These are phyloP conservation scores for Pagetopsis macropterus DNA, from an alignment of 2,797 vertebrate species.

Conservation along the genomic window DNA sequence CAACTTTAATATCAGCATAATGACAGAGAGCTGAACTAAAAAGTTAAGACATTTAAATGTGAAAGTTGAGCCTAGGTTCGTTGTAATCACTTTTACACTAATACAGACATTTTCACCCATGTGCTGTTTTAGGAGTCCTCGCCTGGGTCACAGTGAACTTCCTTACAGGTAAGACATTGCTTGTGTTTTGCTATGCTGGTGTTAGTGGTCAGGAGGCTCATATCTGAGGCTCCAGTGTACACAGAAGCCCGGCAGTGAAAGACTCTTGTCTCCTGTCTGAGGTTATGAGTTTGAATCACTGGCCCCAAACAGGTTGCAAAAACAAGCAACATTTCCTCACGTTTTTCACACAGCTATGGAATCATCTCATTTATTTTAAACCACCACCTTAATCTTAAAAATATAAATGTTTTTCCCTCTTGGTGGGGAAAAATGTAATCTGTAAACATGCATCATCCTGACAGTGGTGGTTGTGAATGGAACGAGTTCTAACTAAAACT, in stretches of 20 bases:
- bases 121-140: slow-evolving; percentile 89
- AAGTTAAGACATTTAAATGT: slow-evolving; percentile 22
- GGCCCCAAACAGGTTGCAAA: slow-evolving; percentile 57
- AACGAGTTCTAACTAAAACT: slow-evolving; percentile 24
- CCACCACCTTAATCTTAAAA: slow-evolving; percentile 14
- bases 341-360: slow-evolving; percentile 35
- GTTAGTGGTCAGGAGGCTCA: slow-evolving; percentile 73
- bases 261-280: slow-evolving; percentile 72
- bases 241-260: slow-evolving; percentile 62
- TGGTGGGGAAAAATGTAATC: slow-evolving; percentile 18
- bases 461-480: slow-evolving; percentile 19
- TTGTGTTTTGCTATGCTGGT: slow-evolving; percentile 76
- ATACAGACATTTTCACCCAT: slow-evolving; percentile 52
- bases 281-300: slow-evolving; percentile 62
- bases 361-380: slow-evolving; percentile 44
- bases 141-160: slow-evolving; percentile 99
- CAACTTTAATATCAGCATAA: slow-evolving; percentile 46
- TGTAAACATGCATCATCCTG: slow-evolving; percentile 23
- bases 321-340: slow-evolving; percentile 58
- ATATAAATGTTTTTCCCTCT: slow-evolving; percentile 24
- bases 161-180: slow-evolving; percentile 92
- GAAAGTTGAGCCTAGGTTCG: slow-evolving; percentile 13
- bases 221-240: slow-evolving; percentile 74
- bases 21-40: slow-evolving; percentile 31
- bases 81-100: slow-evolving; percentile 42